Conservation (phyloP, 2,797 vertebrate species). For the Phrynocephalus forsythii region DNA sequence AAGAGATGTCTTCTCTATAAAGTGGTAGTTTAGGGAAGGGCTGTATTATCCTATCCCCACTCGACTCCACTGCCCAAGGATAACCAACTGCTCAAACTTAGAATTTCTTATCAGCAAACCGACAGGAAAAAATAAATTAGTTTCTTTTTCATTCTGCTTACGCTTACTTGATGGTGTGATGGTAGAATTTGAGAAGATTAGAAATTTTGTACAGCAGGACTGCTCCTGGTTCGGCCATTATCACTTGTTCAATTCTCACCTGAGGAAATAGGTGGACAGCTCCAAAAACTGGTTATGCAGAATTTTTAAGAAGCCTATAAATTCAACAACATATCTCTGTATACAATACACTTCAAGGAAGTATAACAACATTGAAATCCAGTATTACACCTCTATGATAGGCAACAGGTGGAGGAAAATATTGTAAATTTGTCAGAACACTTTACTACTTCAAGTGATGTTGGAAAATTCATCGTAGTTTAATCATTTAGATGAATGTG, state of each 20-base stretch:
- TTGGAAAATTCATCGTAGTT: constrained; percentile 30
- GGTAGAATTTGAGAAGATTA: constrained; percentile 98
- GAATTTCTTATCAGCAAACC: background rate
- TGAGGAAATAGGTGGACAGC: constrained; percentile 63
- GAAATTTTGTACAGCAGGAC: constrained; percentile 97
- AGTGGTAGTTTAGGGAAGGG: background rate
- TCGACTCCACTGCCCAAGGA: too few species aligned
- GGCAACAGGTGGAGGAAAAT: constrained; percentile 29
- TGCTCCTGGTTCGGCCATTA: constrained; percentile 94
- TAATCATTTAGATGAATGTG: constrained; percentile 2
- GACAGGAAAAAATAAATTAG: background rate
- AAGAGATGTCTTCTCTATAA: background rate
- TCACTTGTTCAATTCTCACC: constrained; percentile 98
- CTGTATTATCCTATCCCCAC: background rate
- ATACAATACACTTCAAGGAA: constrained; percentile 23
- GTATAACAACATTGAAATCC: background rate
- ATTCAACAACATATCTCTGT: background rate
- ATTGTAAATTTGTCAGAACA: background rate
- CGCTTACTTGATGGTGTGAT: constrained; percentile 95
- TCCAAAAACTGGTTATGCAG: constrained; percentile 32
- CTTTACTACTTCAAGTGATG: constrained; percentile 9
- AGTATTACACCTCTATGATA: constrained; percentile 24
- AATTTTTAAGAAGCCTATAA: background rate
- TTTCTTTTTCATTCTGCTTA: constrained; percentile 64
- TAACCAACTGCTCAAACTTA: background rate